Conservation (phyloP, 2,797 vertebrate genomes). For the Gallirallus australis region DNA sequence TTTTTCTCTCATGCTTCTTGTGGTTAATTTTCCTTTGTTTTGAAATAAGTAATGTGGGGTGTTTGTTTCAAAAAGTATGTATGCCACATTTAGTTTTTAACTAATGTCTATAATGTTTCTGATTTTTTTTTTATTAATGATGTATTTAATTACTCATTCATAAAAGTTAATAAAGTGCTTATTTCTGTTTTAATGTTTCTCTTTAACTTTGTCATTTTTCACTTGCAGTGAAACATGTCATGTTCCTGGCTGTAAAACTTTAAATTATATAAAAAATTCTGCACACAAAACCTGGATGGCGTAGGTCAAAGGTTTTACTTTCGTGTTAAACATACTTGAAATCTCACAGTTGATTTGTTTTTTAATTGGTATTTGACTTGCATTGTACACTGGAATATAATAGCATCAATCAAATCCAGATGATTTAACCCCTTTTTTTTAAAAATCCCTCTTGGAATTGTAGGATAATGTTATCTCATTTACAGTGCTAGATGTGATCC, state of each 20-base stretch:
- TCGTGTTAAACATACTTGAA: constrained; percentile 15
- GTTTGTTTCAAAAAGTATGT: background rate
- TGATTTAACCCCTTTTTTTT: background rate
- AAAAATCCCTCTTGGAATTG: background rate
- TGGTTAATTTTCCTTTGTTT: background rate
- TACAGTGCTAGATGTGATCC: background rate
- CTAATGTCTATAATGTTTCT: background rate
- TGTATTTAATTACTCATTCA: background rate
- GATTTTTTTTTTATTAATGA: background rate
- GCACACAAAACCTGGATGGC: constrained; percentile 40
- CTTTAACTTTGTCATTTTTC: constrained; percentile 49
- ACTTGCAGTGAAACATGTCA: constrained; percentile 56
- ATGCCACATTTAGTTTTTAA: background rate
- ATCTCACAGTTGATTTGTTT: constrained; percentile 2
- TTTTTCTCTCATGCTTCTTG: background rate
- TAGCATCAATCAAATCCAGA: background rate
- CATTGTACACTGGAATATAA: background rate
- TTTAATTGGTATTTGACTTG: background rate
- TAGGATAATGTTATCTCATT: background rate
- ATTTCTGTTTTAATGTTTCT: constrained; percentile 38
- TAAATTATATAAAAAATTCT: constrained; percentile 39
- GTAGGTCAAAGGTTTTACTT: constrained; percentile 51
- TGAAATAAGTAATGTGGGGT: background rate
- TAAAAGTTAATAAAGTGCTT: background rate
- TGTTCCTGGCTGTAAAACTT: constrained; percentile 53